These are phyloP conservation scores for Melanotaenia nigrans DNA, from an alignment of 2,797 vertebrate genomes.

Conservation along the genomic window DNA sequence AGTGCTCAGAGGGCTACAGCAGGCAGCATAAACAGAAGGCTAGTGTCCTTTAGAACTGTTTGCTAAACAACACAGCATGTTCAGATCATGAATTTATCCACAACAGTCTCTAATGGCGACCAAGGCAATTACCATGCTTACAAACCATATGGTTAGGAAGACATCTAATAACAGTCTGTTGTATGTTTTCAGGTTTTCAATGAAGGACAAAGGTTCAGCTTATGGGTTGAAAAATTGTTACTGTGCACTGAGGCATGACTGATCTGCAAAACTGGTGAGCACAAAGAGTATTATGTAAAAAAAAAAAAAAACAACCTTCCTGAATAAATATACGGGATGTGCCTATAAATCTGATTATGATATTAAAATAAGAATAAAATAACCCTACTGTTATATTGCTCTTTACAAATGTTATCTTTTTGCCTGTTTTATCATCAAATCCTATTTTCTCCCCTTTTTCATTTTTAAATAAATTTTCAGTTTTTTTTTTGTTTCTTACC, in stretches of 20 bases:
- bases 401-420: slow-evolving; percentile 30
- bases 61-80: slow-evolving; percentile 60
- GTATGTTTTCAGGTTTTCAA: slow-evolving; percentile 64
- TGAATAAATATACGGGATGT: slow-evolving; percentile 61
- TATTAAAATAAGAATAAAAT: slow-evolving; percentile 49
- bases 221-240: slow-evolving; percentile 56
- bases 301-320: slow-evolving; percentile 35
- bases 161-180: slow-evolving; percentile 68
- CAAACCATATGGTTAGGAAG: slow-evolving; percentile 72
- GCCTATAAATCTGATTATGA: slow-evolving; percentile 62
- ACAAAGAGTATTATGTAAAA: slow-evolving; percentile 58
- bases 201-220: slow-evolving; percentile 74
- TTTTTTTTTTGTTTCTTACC: slow-evolving; percentile 49
- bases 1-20: slow-evolving; percentile 58
- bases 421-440: slow-evolving; percentile 41
- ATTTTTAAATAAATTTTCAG: slow-evolving; percentile 25
- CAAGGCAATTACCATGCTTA: slow-evolving; percentile 58
- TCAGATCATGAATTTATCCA: slow-evolving; percentile 63
- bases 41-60: slow-evolving; percentile 65
- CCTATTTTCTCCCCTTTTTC: slow-evolving; percentile 12
- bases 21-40: slow-evolving; percentile 71
- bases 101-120: slow-evolving; percentile 50
- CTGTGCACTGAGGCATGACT: slow-evolving; percentile 57
- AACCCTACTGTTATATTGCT: slow-evolving; percentile 33
- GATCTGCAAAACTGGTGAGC: slow-evolving; percentile 66